Evolutionary conservation across 2,888 invertebrate genomes (phyloP).

Genomic region (Itoplectis maculator): DNA sequence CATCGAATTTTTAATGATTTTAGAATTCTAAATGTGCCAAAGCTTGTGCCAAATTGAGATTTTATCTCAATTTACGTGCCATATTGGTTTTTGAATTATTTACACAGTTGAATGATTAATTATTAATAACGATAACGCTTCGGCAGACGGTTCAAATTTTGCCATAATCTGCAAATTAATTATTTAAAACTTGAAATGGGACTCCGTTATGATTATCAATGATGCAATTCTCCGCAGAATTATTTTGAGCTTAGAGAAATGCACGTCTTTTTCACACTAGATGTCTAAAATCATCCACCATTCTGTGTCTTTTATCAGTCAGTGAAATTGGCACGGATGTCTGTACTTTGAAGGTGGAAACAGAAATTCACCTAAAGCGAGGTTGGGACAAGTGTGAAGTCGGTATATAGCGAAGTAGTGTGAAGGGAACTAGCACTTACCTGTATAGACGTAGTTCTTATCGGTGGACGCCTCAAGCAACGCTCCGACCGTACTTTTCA

Average conservation of each 20-base stretch:
- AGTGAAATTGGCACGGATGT: slow-evolving; percentile 12
- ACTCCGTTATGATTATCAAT: slow-evolving; percentile 43
- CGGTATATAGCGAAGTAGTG: neutral
- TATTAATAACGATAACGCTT: too few relatives aligned
- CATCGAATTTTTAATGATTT: too few relatives aligned
- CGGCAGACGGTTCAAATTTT: too few relatives aligned
- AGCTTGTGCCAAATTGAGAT: too few relatives aligned
- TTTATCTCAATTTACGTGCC: too few relatives aligned
- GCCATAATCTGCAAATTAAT: too few relatives aligned
- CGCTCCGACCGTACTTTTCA: slow-evolving; percentile 66
- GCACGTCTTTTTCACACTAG: neutral
- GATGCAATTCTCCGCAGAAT: slow-evolving; percentile 21
- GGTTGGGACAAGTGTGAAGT: slow-evolving; percentile 1
- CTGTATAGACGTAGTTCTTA: slow-evolving; percentile 48
- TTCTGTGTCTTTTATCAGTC: neutral
- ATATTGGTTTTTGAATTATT: too few relatives aligned
- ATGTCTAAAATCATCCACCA: neutral
- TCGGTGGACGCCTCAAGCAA: slow-evolving; percentile 64
- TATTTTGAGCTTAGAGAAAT: slow-evolving; percentile 6
- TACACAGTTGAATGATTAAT: too few relatives aligned
- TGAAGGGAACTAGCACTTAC: slow-evolving; percentile 18
- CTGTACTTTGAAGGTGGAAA: slow-evolving; percentile 26
- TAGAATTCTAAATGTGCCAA: too few relatives aligned
- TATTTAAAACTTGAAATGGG: neutral
- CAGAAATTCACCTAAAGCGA: slow-evolving; percentile 7